These are phyloP conservation scores for Pygoscelis antarcticus DNA, from an alignment of 2,113 vertebrate species.

Conservation along the genomic window DNA sequence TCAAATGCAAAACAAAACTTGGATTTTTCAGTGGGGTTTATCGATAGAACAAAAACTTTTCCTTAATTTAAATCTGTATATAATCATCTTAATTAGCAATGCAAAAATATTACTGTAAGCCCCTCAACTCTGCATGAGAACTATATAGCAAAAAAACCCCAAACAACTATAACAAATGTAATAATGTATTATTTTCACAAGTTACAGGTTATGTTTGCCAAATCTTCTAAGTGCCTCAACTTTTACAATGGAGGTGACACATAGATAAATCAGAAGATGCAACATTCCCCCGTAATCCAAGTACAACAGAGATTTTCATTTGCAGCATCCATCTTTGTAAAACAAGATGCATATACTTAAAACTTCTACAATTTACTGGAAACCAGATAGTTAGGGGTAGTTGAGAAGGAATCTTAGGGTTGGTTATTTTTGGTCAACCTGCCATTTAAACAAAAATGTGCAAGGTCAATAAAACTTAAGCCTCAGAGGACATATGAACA, in stretches of 20 bases:
- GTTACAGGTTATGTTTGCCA: neutral
- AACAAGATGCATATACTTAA: neutral
- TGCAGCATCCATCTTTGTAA: neutral
- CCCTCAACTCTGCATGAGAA: neutral
- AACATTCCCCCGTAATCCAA: neutral
- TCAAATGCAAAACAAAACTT: slow-evolving; percentile 28
- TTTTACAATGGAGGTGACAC: neutral
- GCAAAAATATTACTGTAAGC: neutral
- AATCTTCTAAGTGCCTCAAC: neutral
- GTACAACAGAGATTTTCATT: neutral
- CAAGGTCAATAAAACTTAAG: neutral
- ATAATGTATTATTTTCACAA: neutral
- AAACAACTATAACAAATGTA: neutral
- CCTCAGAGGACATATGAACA: neutral
- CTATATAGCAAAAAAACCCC: neutral
- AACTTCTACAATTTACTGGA: neutral
- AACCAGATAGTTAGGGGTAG: neutral
- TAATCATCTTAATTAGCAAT: neutral
- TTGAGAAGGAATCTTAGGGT: neutral
- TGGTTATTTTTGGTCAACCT: neutral
- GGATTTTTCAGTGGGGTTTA: slow-evolving; percentile 3
- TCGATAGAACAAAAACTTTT: neutral
- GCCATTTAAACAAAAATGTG: neutral
- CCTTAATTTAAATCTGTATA: neutral
- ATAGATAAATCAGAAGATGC: neutral